Base-by-base conservation (phyloP, 2,113 vertebrate species). In the Athene noctua region DNA sequence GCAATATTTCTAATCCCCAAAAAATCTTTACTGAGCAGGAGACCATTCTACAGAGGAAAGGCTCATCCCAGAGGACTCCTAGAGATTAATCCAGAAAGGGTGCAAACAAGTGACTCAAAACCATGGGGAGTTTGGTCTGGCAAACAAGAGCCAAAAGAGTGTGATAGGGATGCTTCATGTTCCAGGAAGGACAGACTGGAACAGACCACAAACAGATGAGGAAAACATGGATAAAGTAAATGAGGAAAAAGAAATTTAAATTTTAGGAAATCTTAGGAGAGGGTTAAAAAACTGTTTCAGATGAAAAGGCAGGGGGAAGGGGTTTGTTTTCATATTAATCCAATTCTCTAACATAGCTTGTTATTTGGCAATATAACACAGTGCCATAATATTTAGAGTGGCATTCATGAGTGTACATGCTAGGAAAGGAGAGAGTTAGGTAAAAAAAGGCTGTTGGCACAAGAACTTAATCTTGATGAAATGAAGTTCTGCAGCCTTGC, bases 31-130 rank as follows among this genome's bases (percentile, higher is more conserved):
- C 36, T 30, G 63, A 81, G 27, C 19, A 88, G 82, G 92, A 92
- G 74, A 73, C 36, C 42, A n/a, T 94, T 93, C 79, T 44, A 57
- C 46, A 65, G 10, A 38, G 32, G 67, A 65, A 86, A 81, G 18
- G 47, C 38, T 25, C 16, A 36, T 57, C 77, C 80, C 74, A 67
- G 51, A 75, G 51, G 49, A 49, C 11, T 58, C 44, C 72, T 77
- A 66, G 40, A 82, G 32, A 79, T 54, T 15, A 78, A 72, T 73
- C 58, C 77, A 86, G 82, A 80, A 83, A 51, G 26, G 71, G 75
- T 92, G 46, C 67, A 91, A 88, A 95, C 17, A 85, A 93, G 34
- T 87, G 86, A 94, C 77, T 96, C 73, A 36, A 47, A 78, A 66
- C 10, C 13, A 7, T 51, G 20, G n/a, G 74, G 58, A 78, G 29